Conservation (phyloP, 2,113 vertebrate genomes). For the Pristiophorus japonicus region DNA sequence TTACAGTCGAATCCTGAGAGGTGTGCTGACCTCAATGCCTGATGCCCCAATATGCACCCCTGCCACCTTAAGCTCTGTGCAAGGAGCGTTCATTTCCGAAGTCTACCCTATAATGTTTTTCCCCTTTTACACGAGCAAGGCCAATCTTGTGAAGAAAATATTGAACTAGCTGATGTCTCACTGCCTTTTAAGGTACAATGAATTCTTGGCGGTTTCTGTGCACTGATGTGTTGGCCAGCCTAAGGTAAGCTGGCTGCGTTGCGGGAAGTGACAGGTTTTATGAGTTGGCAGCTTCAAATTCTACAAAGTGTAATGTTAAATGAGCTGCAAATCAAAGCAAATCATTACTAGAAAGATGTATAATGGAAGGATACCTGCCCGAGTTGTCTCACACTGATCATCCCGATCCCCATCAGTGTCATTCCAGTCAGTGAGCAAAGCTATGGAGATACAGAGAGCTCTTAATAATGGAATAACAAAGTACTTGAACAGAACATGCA, state of each 20-base stretch:
- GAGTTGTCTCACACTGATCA: background rate
- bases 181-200: background rate
- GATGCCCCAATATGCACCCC: background rate
- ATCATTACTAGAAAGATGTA: background rate
- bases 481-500: background rate
- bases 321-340: background rate
- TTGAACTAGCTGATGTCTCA: background rate
- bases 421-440: background rate
- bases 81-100: background rate
- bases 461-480: background rate
- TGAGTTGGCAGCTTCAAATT: background rate
- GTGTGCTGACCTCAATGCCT: background rate
- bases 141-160: background rate
- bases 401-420: background rate
- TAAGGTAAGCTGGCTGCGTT: background rate
- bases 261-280: constrained; percentile 18
- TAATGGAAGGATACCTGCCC: background rate
- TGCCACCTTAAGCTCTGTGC: background rate
- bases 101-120: background rate
- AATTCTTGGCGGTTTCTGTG: background rate
- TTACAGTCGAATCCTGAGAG: background rate
- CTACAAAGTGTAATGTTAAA: background rate
- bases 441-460: background rate
- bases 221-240: background rate
- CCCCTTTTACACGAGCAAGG: background rate